Base-by-base conservation (phyloP, 2,797 vertebrate species). In the Zalophus californianus region DNA sequence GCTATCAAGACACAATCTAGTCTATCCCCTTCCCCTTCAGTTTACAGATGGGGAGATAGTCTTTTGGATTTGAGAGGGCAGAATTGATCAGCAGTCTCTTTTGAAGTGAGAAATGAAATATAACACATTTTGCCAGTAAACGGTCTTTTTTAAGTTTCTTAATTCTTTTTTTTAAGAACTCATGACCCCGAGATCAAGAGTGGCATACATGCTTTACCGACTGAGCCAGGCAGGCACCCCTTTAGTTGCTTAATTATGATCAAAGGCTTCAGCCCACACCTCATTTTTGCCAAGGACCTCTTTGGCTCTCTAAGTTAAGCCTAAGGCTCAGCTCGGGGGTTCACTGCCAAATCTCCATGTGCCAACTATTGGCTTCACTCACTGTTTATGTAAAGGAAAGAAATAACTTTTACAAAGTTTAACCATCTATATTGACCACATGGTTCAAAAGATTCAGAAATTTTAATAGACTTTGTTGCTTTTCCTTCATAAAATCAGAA, bases 381-480 rank as follows among this genome's bases (percentile, higher is more conserved):
- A 73, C 41, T 86, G 23, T 94, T 86, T 79, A 7, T 20, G 32
- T 97, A 75, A 62, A 85, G 58, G 41, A 82, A 66, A 75, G 41
- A 92, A 94, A 85, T 75, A 83, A 89, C 48, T 52, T 64, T 97
- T 96, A 64, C 27, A 0, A 96, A 94, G 38, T 96, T 96, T 97
- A 77, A 0, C 54, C 16, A 29, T 50, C 72, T 15, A 9, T 90
- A 79, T 85, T 89, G 83, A 91, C 68, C 48, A 83, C 38, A 79
- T 52, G 38, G 38, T 58, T 84, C 70, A 90, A 60, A 66, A 0
- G 60, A 89, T 87, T 93, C 0, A 38, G 86, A 94, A 72, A 9
- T 0, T 83, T 88, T 21, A 14, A 72, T 0, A 2, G 20, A 50
- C 0, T 0, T 73, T 79, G 50, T 21, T 54, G 48, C 52, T 93